Evolutionary conservation across 2,888 invertebrate species (phyloP).

Genomic region (Leptopilina myrica): DNA sequence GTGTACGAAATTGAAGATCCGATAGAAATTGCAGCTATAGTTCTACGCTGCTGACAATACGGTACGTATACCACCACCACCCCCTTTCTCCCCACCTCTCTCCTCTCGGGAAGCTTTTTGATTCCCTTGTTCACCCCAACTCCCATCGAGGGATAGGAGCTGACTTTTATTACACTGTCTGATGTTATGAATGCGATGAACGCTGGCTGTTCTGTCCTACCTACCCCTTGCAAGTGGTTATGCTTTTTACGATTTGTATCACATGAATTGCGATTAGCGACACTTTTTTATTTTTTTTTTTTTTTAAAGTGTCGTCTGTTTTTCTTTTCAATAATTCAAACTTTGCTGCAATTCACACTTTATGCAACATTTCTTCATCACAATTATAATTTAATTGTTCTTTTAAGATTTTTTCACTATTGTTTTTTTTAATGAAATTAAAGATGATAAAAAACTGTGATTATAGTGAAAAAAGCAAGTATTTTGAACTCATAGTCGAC

Average conservation of each 20-base stretch:
- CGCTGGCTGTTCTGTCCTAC: slow-evolving; percentile 2
- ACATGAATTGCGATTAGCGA: slow-evolving; percentile 22
- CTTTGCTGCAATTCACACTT: neutral
- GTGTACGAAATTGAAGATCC: slow-evolving; percentile 36
- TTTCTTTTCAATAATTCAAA: neutral
- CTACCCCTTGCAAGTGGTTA: slow-evolving; percentile 33
- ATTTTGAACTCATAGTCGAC: no score
- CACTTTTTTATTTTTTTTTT: neutral
- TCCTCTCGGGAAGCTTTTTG: slow-evolving; percentile 47
- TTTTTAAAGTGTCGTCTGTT: neutral
- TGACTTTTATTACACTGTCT: slow-evolving; percentile 56
- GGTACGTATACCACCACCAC: slow-evolving; percentile 20
- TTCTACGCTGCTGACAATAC: slow-evolving; percentile 40
- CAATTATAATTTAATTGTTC: no score
- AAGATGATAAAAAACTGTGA: no score
- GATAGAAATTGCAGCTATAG: slow-evolving; percentile 24
- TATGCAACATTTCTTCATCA: neutral
- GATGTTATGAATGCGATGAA: slow-evolving; percentile 50
- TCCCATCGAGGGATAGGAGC: slow-evolving; percentile 54
- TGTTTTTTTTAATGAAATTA: no score
- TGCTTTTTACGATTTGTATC: slow-evolving; percentile 30
- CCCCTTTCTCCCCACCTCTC: slow-evolving; percentile 45
- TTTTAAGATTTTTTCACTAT: no score
- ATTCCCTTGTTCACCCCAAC: slow-evolving; percentile 49
- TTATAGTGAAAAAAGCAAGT: no score